Conservation (phyloP, 1,140 invertebrate genomes). For the Neodiprion virginianus region DNA sequence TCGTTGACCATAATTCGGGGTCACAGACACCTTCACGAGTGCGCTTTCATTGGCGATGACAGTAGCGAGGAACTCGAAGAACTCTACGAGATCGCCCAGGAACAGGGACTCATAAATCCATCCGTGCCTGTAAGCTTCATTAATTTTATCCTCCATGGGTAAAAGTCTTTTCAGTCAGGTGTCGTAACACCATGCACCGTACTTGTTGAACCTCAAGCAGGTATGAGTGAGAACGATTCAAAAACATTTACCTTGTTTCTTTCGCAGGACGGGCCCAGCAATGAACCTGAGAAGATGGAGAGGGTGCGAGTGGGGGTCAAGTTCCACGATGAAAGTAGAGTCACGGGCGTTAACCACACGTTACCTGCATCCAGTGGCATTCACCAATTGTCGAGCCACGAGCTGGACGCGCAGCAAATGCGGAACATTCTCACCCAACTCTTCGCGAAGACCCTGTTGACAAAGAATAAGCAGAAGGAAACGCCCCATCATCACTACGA, state of each 20-base stretch:
- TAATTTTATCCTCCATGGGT: neutral
- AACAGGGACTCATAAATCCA: constrained; percentile 37
- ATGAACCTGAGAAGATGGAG: constrained; percentile 60
- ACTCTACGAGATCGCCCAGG: constrained; percentile 59
- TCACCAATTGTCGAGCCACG: constrained; percentile 45
- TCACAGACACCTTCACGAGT: constrained; percentile 77
- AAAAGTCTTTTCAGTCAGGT: too few species aligned
- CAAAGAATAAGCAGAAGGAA: constrained; percentile 46
- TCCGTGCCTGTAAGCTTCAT: constrained; percentile 18
- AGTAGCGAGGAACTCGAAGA: constrained; percentile 77
- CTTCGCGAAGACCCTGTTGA: constrained; percentile 41
- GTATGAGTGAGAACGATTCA: neutral
- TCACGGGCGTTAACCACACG: constrained; percentile 22
- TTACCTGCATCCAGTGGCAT: constrained; percentile 29
- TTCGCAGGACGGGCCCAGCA: constrained; percentile 41
- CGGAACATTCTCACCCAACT: constrained; percentile 49
- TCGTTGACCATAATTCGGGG: constrained; percentile 78
- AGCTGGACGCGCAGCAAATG: constrained; percentile 57
- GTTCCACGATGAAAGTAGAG: constrained; percentile 46
- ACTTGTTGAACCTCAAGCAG: constrained; percentile 2
- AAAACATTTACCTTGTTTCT: neutral
- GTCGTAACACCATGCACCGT: too few species aligned
- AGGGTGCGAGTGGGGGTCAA: constrained; percentile 53
- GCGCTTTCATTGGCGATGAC: constrained; percentile 81
- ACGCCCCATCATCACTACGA: constrained; percentile 49